Evolutionary conservation across 2,113 vertebrate genomes (phyloP).

Genomic region (Platysternon megacephalum): DNA sequence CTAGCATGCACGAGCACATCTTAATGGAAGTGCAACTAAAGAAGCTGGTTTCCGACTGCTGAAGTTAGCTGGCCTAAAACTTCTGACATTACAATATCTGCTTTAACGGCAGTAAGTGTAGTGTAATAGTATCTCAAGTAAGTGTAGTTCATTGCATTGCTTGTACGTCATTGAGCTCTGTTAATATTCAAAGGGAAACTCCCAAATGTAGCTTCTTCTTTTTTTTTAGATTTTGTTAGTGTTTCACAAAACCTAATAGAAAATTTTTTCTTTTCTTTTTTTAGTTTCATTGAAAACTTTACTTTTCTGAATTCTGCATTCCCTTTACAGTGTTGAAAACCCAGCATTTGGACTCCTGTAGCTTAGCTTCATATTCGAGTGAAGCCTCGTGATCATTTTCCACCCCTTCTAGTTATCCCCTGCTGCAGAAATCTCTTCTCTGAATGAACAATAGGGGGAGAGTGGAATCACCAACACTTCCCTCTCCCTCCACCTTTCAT

Average conservation of each 20-base stretch:
- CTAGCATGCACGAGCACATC: neutral
- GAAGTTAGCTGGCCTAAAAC: neutral
- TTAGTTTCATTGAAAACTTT: neutral
- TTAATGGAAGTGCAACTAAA: neutral
- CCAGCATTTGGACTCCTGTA: neutral
- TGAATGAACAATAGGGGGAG: neutral
- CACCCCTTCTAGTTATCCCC: neutral
- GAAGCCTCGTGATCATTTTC: neutral
- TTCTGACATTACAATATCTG: neutral
- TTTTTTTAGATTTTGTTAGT: neutral
- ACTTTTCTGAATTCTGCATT: neutral
- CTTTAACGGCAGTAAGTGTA: neutral
- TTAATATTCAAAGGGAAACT: neutral
- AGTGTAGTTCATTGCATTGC: neutral
- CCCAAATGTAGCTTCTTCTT: neutral
- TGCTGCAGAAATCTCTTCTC: neutral
- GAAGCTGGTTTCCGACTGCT: accelerated
- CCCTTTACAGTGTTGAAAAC: neutral
- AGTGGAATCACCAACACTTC: neutral
- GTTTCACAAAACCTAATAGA: neutral
- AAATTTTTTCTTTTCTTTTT: neutral
- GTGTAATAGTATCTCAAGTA: neutral
- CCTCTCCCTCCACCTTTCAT: neutral
- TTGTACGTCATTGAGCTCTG: neutral
- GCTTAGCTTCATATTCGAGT: neutral